Evolutionary conservation across 2,113 vertebrate species (phyloP).

Genomic region (Natator depressus): DNA sequence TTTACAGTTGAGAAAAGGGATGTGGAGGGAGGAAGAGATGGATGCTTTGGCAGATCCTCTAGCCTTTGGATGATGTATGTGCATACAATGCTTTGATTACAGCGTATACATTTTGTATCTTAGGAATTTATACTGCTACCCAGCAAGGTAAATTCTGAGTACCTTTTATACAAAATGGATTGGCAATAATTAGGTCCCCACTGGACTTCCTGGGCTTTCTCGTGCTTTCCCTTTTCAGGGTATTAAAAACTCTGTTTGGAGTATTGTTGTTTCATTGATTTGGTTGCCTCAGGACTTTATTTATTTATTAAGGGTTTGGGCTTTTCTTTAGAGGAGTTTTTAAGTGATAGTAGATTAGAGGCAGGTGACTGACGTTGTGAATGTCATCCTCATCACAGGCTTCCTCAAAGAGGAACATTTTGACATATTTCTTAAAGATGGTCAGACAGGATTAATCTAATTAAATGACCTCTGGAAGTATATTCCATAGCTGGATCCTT

Average conservation of each 20-base stretch:
- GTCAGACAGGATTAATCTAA: neutral
- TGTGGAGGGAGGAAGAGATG: neutral
- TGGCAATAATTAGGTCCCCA: neutral
- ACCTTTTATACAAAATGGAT: neutral
- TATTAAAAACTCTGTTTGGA: neutral
- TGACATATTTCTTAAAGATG: neutral
- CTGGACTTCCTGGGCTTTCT: neutral
- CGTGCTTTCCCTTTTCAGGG: neutral
- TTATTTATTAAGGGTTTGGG: neutral
- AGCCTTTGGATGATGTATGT: neutral
- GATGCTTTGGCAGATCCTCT: neutral
- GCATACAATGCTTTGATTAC: neutral
- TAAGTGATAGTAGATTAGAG: neutral
- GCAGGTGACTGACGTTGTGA: neutral
- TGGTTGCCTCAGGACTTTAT: neutral
- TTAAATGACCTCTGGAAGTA: neutral
- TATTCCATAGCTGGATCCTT: neutral
- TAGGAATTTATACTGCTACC: neutral
- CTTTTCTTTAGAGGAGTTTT: neutral
- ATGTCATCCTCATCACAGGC: fast-evolving
- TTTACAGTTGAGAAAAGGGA: neutral
- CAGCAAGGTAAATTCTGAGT: neutral
- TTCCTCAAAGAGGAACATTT: neutral
- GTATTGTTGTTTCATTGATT: neutral
- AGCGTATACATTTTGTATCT: neutral